A percentile compares a stretch with the other conserved stretches of the same genome.
These are phyloP conservation scores for Drosophila azteca DNA, from an alignment of 1,140 invertebrate species.

Conservation along the genomic window DNA sequence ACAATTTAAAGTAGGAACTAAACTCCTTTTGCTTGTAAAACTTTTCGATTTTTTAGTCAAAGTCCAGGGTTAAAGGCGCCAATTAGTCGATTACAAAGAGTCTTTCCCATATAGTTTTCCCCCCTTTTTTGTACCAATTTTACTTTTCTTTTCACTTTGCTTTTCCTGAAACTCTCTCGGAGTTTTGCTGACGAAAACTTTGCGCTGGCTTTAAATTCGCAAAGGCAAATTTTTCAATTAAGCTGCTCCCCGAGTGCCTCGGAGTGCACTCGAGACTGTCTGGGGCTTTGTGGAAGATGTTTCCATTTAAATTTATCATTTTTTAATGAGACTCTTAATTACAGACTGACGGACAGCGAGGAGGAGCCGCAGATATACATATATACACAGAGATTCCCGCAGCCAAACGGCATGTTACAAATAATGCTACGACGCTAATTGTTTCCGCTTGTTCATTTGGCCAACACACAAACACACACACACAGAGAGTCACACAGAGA, in stretches of 20 bases:
- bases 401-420: conserved; percentile 66
- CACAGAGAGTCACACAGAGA: conserved; percentile 17
- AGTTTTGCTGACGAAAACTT: conserved; percentile 32
- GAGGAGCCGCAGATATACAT: not conserved
- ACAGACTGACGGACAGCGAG: conserved; percentile 36
- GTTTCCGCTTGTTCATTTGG: conserved; percentile 80
- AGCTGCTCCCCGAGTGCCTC: conserved; percentile 18
- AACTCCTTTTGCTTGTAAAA: conserved; percentile 27
- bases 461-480: conserved; percentile 28
- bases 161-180: conserved; percentile 11
- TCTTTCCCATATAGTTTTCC: conserved; percentile 4
- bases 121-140: no score
- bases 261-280: conserved; percentile 67
- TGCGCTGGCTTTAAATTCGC: conserved; percentile 51
- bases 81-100: conserved; percentile 64
- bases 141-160: not conserved
- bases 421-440: conserved; percentile 79
- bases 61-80: conserved; percentile 52
- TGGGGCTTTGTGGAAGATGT: conserved; percentile 51
- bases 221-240: conserved; percentile 40
- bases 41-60: conserved; percentile 48
- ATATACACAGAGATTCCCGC: conserved; percentile 3
- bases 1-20: conserved; percentile 47
- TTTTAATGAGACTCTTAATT: conserved; percentile 83
- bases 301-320: conserved; percentile 82